Base-by-base conservation (phyloP, 1,140 invertebrate species). In the Intoshia linei region DNA sequence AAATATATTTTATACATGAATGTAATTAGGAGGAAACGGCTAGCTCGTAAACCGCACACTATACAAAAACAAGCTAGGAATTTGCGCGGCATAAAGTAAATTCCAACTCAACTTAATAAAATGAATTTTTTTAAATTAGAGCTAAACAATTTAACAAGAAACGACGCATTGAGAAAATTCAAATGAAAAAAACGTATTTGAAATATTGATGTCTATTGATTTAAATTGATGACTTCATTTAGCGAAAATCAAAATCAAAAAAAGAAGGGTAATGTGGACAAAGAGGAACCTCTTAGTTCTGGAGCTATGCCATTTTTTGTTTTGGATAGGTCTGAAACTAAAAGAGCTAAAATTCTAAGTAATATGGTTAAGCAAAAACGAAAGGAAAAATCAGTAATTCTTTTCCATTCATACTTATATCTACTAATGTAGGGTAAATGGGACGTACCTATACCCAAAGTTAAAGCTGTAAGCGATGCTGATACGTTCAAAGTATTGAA, bases 291-390 rank as follows among this genome's bases (percentile, higher is more conserved):
- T 27, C 24, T 27, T 27, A 27, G 24, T 33, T 33, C 7, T 33
- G 83, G 79, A 40, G 84, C 83, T 1, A 52, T 93, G 10, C 87
- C 90, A 0, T 75, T 79, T 0, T 99, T 95, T 58, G 61, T 98
- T 4, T 60, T 98, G 24, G 90, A 99, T 63, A 69, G 90, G 61
- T 75, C 93, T 61, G 68, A 74, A n/a, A 75, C 90, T 44, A 72
- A 69, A 3, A 65, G 72, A 33, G 78, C 83, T 3, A 95, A 93
- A 62, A 72, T 93, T 15, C 60, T 99, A 0, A 92, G 83, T 0
- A 95, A 93, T 52, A 92, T 90, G 73, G 87, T 99, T 39, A 99
- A 99, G 62, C 84, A 98, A 55, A 99, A 99, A 58, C 66, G 90
- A 2, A 95, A 95, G 59, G 87, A 98, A 58, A 99, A 99, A 52